Percentiles rank a stretch among this genome's conserved stretches.
Conservation (phyloP, 2,113 vertebrate genomes). For the Anarrhichthys ocellatus region DNA sequence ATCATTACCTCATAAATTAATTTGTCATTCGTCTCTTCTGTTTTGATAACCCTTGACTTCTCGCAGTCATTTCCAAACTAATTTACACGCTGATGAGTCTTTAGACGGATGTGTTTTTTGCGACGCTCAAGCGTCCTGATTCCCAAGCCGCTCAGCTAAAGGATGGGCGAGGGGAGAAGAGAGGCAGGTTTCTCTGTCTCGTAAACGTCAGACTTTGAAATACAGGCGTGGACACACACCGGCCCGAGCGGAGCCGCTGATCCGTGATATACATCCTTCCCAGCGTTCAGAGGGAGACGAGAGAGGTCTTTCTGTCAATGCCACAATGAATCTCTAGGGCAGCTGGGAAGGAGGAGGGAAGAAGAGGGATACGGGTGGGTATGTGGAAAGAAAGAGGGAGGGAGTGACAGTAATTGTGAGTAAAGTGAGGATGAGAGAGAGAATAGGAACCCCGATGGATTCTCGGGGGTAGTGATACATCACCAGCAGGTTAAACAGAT, state of each 20-base stretch:
- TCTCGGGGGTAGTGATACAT: conserved; percentile 47
- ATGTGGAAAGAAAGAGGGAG: conserved; percentile 42
- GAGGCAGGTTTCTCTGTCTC: conserved; percentile 51
- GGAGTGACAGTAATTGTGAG: conserved; percentile 75
- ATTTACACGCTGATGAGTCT: conserved; percentile 54
- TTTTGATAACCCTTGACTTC: conserved; percentile 25
- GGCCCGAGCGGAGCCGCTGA: conserved; percentile 63
- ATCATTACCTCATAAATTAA: conserved; percentile 27
- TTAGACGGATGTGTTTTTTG: conserved; percentile 30
- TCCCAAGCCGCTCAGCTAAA: conserved; percentile 22
- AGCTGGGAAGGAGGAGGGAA: conserved; percentile 36
- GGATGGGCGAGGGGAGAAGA: conserved; percentile 22
- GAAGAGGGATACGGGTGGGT: conserved; percentile 43
- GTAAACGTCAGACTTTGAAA: conserved; percentile 65
- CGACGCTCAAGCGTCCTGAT: conserved; percentile 27
- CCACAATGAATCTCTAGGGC: conserved; percentile 74
- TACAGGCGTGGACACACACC: conserved; percentile 48
- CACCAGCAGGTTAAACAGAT: conserved; percentile 48
- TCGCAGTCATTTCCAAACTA: conserved; percentile 19
- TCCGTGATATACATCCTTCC: conserved; percentile 75
- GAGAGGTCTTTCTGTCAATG: conserved; percentile 81
- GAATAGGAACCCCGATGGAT: conserved; percentile 33
- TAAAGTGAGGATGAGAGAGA: conserved; percentile 66
- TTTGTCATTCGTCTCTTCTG: conserved; percentile 17
- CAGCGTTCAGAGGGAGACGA: conserved; percentile 68